phyloP scores from a whole-genome alignment of 2,797 vertebrate genomes.

The Enoplosus armatus region DNA sequence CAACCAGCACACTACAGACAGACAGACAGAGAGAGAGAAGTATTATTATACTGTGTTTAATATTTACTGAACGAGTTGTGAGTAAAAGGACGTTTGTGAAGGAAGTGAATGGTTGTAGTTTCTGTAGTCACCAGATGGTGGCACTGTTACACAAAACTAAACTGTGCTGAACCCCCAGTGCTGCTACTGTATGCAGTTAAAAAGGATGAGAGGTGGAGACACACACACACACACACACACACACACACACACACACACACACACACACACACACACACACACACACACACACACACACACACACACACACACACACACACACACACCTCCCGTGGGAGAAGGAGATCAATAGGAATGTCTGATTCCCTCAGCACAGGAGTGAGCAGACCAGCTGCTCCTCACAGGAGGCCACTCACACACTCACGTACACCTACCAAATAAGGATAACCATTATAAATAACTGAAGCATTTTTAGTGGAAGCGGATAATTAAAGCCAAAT shows the following conservation, averaged over 20 bases:
- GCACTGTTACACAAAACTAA: slow-evolving; percentile 76
- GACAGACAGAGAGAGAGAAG: slow-evolving; percentile 52
- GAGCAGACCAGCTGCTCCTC: slow-evolving; percentile 77
- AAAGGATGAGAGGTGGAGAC: slow-evolving; percentile 51
- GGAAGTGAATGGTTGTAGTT: slow-evolving; percentile 38
- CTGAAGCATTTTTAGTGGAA: slow-evolving; percentile 71
- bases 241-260: too few relatives aligned
- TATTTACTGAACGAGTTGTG: background rate
- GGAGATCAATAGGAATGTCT: slow-evolving; percentile 85
- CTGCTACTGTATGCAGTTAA: slow-evolving; percentile 39
- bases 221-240: background rate
- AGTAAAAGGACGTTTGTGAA: background rate
- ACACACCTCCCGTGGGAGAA: slow-evolving; percentile 66
- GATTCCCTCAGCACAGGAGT: slow-evolving; percentile 75
- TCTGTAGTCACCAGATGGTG: slow-evolving; percentile 57
- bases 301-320: slow-evolving; percentile 17
- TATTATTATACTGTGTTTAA: slow-evolving; percentile 19
- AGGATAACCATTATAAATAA: slow-evolving; percentile 77
- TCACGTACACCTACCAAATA: slow-evolving; percentile 44
- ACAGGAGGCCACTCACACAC: slow-evolving; percentile 44
- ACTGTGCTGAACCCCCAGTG: background rate
- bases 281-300: too few relatives aligned
- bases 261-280: background rate
- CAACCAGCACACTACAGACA: slow-evolving; percentile 81
- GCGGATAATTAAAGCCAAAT: slow-evolving; percentile 79